Evolutionary conservation across 2,797 vertebrate genomes (phyloP).

Genomic region (Typhlichthys subterraneus): DNA sequence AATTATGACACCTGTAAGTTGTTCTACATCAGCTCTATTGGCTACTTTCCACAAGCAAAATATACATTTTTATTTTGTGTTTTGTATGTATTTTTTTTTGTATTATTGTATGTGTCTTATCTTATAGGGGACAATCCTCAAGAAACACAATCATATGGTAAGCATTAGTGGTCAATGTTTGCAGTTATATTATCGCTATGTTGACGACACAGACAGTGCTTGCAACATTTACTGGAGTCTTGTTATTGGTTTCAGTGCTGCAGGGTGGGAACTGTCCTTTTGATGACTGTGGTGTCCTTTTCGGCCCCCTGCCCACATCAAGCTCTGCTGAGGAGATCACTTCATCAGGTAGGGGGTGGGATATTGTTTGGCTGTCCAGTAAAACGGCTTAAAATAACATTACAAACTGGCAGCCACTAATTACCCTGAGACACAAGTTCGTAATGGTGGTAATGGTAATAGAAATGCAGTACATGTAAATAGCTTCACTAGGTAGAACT

Average conservation of each 20-base stretch:
- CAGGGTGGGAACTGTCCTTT: constrained; percentile 46
- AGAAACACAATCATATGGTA: constrained; percentile 1
- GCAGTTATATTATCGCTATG: neutral
- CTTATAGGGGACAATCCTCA: no score
- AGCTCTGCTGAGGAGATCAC: constrained; percentile 67
- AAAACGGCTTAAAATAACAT: neutral
- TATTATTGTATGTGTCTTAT: neutral
- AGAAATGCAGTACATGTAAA: no score
- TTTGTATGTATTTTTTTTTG: constrained; percentile 39
- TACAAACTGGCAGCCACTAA: neutral
- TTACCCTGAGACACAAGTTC: neutral
- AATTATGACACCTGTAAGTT: constrained; percentile 73
- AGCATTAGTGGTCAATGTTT: neutral
- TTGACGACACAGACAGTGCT: neutral
- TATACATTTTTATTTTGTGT: neutral
- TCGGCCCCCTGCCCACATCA: constrained; percentile 59
- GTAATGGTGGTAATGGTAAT: no score
- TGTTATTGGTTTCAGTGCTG: constrained; percentile 54
- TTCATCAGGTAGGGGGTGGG: constrained; percentile 70
- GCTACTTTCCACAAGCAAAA: neutral
- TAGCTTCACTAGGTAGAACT: no score
- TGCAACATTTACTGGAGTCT: constrained; percentile 18
- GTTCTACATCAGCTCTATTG: neutral
- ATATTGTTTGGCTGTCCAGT: neutral
- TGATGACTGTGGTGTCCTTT: constrained; percentile 63